Base-by-base conservation (phyloP, 2,797 vertebrate species). In the Caiman crocodilus region DNA sequence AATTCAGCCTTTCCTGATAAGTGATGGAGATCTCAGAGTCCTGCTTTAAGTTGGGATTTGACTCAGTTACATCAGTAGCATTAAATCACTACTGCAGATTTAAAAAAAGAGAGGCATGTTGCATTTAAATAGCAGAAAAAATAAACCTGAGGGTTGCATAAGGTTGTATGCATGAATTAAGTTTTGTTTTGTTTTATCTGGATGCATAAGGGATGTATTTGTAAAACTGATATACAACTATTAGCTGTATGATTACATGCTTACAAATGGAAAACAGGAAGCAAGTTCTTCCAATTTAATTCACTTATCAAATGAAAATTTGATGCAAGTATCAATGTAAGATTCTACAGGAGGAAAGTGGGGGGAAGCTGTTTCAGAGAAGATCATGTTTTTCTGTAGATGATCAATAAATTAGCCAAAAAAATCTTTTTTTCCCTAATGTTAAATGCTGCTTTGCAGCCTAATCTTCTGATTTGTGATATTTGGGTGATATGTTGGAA, bases 191-290 rank as follows among this genome's bases (percentile, higher is more conserved):
- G 59, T 50, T 50, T 93, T 94, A 94, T 86, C 82, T 89, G 78
- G 32, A 90, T 92, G n/a, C 93, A 85, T 90, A 91, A 69, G 59
- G 82, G 61, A 94, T 92, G 78, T 56, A 94, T 57, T 95, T 92
- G 91, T 91, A 92, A 76, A 94, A 87, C 84, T 57, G 50, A 67
- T 92, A 91, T 94, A 95, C 91, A 94, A 80, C 17, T 92, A 94
- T 95, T 92, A 71, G 21, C 25, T 71, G 21, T 14, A 71, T 71
- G 20, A 71, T 35, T 42, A 71, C 21, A 23, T 88, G 86, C 13
- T n/a, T 71, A n/a, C 14, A 42, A 42, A 76, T 77, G 8, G 3
- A 79, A 13, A 3, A 59, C 12, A 35, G 6, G 35, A 73, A 73
- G 50, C 7, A 42, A 73, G 32, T 73, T 73, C 69, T 50, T 23